Evolutionary conservation across 2,888 invertebrate species (phyloP).

Genomic region (Spicauda simplicius): DNA sequence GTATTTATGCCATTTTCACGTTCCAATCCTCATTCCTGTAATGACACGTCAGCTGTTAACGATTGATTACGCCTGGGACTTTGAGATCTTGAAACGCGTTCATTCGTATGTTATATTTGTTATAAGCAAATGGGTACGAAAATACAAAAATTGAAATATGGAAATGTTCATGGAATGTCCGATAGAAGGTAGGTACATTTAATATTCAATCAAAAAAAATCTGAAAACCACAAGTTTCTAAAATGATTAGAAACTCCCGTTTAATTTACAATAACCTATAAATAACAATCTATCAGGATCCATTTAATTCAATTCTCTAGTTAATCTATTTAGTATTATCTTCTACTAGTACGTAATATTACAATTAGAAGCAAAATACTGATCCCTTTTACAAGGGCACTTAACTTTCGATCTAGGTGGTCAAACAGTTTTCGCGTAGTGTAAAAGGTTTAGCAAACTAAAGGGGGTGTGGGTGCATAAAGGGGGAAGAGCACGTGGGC

Average conservation of each 20-base stretch:
- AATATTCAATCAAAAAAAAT: no score
- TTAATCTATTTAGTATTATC: no score
- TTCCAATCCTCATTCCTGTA: conserved; percentile 54
- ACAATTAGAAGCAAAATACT: neutral
- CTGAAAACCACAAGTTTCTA: no score
- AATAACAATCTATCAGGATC: no score
- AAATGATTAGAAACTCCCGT: no score
- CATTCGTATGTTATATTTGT: neutral
- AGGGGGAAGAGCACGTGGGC: conserved; percentile 60
- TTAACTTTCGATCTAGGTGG: no score
- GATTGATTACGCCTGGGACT: conserved; percentile 65
- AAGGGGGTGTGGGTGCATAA: conserved; percentile 59
- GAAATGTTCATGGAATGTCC: no score
- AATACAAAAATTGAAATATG: neutral
- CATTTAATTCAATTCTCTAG: no score
- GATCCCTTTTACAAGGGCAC: neutral
- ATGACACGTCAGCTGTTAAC: conserved; percentile 56
- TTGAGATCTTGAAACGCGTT: conserved; percentile 31
- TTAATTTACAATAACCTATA: no score
- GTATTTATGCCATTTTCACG: conserved; percentile 42
- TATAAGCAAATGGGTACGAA: neutral
- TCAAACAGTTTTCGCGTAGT: neutral
- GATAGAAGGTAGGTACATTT: no score
- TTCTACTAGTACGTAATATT: neutral
- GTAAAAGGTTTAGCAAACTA: neutral